Conservation (phyloP, 2,888 invertebrate species). For the Thera britannica region DNA sequence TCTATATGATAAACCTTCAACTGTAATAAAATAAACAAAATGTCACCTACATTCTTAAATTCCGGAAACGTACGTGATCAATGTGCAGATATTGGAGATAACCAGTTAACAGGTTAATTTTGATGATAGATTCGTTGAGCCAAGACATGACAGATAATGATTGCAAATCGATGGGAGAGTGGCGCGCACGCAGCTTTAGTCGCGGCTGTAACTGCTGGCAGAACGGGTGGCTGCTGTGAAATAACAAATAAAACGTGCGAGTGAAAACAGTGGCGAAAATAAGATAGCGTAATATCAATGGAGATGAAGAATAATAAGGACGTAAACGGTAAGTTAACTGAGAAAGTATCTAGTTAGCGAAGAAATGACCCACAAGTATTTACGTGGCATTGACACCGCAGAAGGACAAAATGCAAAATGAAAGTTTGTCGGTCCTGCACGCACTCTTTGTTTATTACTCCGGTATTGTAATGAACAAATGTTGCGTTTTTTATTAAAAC, state of each 20-base stretch:
- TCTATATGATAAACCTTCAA: too few species aligned
- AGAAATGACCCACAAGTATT: slow-evolving; percentile 19
- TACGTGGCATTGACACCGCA: slow-evolving; percentile 31
- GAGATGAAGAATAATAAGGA: slow-evolving; percentile 30
- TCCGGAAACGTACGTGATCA: background rate
- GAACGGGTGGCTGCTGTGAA: slow-evolving; percentile 9
- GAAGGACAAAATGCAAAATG: slow-evolving; percentile 30
- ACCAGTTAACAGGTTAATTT: background rate
- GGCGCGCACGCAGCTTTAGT: slow-evolving; percentile 23
- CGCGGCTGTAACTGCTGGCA: slow-evolving; percentile 10
- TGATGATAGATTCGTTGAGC: slow-evolving; percentile 1
- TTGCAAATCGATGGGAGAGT: slow-evolving; percentile 14
- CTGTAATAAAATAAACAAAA: too few species aligned
- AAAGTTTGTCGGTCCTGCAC: slow-evolving; percentile 23
- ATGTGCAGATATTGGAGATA: slow-evolving; percentile 3
- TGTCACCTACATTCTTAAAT: too few species aligned
- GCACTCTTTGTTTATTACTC: slow-evolving; percentile 3
- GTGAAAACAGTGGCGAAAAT: slow-evolving; percentile 20
- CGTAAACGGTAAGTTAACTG: slow-evolving; percentile 23
- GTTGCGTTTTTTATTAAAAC: background rate
- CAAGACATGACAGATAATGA: slow-evolving; percentile 14
- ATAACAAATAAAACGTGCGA: slow-evolving; percentile 12
- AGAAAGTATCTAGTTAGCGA: slow-evolving; percentile 12
- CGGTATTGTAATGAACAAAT: background rate
- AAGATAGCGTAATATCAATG: slow-evolving; percentile 15